Conservation (phyloP, 1,140 invertebrate species). For the Chironomus striatipennis region DNA sequence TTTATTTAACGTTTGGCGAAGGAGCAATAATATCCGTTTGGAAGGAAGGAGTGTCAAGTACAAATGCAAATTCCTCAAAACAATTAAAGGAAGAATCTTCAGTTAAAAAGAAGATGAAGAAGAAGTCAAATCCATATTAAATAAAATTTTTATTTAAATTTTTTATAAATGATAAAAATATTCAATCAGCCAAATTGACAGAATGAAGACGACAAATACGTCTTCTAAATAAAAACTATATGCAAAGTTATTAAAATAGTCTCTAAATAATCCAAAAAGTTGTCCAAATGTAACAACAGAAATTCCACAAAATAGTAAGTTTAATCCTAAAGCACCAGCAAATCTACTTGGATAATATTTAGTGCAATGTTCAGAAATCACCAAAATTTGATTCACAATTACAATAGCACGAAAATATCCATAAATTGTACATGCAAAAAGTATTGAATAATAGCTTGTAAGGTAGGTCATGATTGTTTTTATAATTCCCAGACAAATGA, state of each 20-base stretch:
- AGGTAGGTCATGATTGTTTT: constrained; percentile 32
- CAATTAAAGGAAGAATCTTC: constrained; percentile 28
- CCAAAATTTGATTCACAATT: constrained; percentile 60
- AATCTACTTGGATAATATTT: constrained; percentile 45
- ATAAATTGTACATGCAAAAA: constrained; percentile 33
- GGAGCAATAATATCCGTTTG: background rate
- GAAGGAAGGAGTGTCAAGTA: background rate
- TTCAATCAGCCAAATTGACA: constrained; percentile 50
- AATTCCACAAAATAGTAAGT: constrained; percentile 63
- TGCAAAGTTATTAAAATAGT: constrained; percentile 51
- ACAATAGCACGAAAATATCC: constrained; percentile 39
- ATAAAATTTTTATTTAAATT: constrained; percentile 25
- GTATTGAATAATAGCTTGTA: constrained; percentile 29
- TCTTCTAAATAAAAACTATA: constrained; percentile 54
- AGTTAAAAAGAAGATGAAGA: constrained; percentile 11
- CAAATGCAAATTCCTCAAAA: constrained; percentile 32
- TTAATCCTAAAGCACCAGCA: constrained; percentile 58
- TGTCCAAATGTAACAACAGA: constrained; percentile 56
- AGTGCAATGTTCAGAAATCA: constrained; percentile 55
- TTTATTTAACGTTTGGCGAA: background rate
- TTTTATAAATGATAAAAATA: constrained; percentile 20
- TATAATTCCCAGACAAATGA: constrained; percentile 33
- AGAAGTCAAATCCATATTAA: constrained; percentile 21
- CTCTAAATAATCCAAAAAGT: constrained; percentile 56
- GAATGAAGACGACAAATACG: constrained; percentile 44